Percentiles rank a stretch among this genome's conserved stretches.
Conservation (phyloP, 2,113 vertebrate genomes). For the Emydura subglobosa region DNA sequence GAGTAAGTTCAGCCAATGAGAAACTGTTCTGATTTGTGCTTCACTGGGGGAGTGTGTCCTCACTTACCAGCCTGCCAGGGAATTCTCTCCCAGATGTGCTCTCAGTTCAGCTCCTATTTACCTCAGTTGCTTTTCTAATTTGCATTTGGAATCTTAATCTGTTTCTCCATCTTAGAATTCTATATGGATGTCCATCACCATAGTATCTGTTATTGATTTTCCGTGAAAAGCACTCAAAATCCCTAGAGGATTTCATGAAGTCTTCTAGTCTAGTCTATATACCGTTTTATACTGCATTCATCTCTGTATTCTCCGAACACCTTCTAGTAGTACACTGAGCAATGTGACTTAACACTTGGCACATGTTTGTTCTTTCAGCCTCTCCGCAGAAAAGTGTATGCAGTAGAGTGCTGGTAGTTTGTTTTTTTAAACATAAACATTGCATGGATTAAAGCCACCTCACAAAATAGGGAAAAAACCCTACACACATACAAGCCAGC, state of each 20-base stretch:
- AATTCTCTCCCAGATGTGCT: not conserved
- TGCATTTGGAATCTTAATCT: not conserved
- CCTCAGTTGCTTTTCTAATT: not conserved
- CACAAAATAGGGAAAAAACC: not conserved
- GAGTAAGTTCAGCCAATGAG: not conserved
- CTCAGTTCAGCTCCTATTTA: not conserved
- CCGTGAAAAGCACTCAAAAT: not conserved
- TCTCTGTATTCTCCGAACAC: not conserved
- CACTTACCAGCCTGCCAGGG: not conserved
- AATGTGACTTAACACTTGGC: not conserved
- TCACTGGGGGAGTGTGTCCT: not conserved
- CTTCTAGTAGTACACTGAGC: not conserved
- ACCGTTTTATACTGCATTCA: not conserved
- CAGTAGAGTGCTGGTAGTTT: not conserved
- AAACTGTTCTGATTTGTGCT: not conserved
- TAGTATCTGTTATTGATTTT: not conserved
- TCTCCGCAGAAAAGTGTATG: not conserved
- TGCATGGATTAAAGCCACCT: not conserved
- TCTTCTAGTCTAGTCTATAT: not conserved
- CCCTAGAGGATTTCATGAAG: not conserved
- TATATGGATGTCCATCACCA: not conserved
- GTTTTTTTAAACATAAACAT: not conserved
- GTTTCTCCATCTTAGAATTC: not conserved
- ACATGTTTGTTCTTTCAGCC: not conserved
- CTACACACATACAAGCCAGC: not conserved